Conservation (phyloP, 2,888 invertebrate species). For the Octonoba sinensis region DNA sequence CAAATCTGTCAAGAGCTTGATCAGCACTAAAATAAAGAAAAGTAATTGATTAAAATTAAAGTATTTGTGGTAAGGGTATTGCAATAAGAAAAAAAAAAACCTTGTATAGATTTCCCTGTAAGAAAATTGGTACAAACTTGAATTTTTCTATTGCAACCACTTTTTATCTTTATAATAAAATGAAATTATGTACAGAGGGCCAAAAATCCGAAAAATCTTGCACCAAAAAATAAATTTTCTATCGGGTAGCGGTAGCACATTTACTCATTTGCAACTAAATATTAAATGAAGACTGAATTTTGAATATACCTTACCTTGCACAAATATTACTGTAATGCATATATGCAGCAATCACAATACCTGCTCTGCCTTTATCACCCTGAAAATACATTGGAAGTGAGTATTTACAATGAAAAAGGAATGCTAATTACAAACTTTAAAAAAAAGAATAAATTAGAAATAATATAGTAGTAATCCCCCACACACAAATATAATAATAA, state of each 20-base stretch:
- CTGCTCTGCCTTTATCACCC: constrained; percentile 87
- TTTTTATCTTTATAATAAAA: no score
- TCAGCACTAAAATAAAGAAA: constrained; percentile 73
- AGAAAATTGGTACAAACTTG: no score
- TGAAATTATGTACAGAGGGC: no score
- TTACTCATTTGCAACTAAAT: neutral
- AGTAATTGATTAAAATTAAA: neutral
- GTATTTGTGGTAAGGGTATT: neutral
- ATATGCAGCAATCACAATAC: constrained; percentile 90
- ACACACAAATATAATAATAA: no score
- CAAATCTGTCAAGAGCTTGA: constrained; percentile 87
- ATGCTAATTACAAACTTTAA: neutral
- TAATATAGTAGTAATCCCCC: no score
- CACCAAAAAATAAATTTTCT: no score
- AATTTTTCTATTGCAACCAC: no score
- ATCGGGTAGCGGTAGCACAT: neutral
- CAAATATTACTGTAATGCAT: constrained; percentile 95
- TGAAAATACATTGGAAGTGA: constrained; percentile 73
- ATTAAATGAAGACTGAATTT: neutral
- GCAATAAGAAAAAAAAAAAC: no score
- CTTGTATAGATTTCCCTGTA: neutral
- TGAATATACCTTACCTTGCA: constrained; percentile 73
- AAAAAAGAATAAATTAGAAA: neutral
- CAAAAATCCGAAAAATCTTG: no score
- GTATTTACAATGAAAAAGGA: neutral